Conservation (phyloP, 2,888 invertebrate genomes). For the Ophioninae sp. region DNA sequence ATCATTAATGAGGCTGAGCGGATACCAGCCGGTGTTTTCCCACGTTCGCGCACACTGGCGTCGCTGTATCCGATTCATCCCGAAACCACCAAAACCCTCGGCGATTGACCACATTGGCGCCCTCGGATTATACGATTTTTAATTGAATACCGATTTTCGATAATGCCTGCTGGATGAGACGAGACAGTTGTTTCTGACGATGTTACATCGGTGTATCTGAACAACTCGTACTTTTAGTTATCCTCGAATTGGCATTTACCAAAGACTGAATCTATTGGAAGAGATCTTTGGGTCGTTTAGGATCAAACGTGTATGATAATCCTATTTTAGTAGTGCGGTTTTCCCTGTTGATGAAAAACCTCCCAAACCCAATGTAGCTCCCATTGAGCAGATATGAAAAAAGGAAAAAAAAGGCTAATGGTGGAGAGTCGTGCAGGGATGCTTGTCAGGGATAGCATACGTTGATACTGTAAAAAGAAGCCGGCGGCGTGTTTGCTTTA, state of each 20-base stretch:
- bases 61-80: conserved; percentile 75
- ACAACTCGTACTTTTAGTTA: no score
- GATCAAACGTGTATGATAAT: no score
- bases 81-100: conserved; percentile 62
- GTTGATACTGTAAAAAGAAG: conserved; percentile 52
- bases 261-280: no score
- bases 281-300: no score
- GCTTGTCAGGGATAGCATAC: not conserved
- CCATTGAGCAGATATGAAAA: not conserved
- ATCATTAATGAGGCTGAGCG: conserved; percentile 88
- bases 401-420: not conserved
- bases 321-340: no score
- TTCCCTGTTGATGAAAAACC: not conserved
- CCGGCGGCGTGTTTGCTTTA: conserved; percentile 55
- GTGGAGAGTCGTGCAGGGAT: not conserved
- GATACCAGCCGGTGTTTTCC: conserved; percentile 77
- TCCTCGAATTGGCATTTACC: no score
- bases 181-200: not conserved
- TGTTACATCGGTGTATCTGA: not conserved
- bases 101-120: conserved; percentile 66
- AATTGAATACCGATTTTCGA: conserved; percentile 64
- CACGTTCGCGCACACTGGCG: conserved; percentile 77
- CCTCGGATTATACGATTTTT: conserved; percentile 62
- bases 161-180: conserved; percentile 26
- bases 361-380: not conserved